Evolutionary conservation across 2,797 vertebrate species (phyloP).

Genomic region (Enteromius fasciolatus): DNA sequence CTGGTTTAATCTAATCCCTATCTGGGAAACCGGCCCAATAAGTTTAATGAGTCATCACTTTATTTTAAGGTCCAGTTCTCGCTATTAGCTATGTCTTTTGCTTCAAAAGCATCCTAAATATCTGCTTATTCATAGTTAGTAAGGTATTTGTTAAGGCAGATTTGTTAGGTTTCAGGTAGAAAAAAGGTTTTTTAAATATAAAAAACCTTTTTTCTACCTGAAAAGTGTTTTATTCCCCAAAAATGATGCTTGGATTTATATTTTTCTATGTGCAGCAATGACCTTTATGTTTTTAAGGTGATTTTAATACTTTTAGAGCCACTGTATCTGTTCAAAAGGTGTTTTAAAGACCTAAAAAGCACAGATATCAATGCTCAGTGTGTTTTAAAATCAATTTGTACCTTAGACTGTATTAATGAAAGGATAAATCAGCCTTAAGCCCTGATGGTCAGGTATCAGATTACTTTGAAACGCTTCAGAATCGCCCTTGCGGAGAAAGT

Average conservation of each 20-base stretch:
- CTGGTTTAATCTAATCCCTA: too few relatives aligned
- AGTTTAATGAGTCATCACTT: background rate
- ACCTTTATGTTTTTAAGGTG: background rate
- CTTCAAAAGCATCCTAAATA: background rate
- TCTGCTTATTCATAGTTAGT: background rate
- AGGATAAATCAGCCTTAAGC: slow-evolving; percentile 30
- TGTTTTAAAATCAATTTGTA: slow-evolving; percentile 12
- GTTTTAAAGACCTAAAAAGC: background rate
- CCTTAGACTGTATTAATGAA: slow-evolving; percentile 28
- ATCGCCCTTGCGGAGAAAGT: slow-evolving; percentile 27
- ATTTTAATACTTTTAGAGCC: background rate
- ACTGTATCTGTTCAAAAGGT: background rate
- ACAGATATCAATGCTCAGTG: background rate
- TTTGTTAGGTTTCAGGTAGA: too few relatives aligned
- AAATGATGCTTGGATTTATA: background rate
- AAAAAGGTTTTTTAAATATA: too few relatives aligned
- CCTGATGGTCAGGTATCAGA: slow-evolving; percentile 16
- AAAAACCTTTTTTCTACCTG: background rate
- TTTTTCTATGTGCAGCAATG: background rate
- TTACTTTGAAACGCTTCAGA: slow-evolving; percentile 27
- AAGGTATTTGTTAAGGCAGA: background rate
- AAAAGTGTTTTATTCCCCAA: background rate
- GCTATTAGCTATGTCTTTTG: background rate
- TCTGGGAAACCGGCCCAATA: too few relatives aligned
- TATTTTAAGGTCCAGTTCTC: background rate